phyloP scores from a whole-genome alignment of 1,140 invertebrate genomes.

The Lepidurus apus region DNA sequence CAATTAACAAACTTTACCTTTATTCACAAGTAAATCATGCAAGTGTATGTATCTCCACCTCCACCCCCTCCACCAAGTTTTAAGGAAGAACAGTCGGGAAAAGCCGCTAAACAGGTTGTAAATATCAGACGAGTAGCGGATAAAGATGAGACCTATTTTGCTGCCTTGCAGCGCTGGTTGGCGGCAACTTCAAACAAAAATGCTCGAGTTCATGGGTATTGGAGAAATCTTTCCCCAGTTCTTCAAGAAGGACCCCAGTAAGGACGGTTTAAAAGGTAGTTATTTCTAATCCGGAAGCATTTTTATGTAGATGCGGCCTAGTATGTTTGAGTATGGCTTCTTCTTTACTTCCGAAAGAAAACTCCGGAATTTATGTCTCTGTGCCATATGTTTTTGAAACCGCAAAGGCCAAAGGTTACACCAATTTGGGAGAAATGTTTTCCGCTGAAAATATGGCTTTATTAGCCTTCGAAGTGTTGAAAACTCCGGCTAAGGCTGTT shows the following conservation, averaged over 20 bases:
- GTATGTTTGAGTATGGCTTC: constrained; percentile 71
- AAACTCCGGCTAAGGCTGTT: constrained; percentile 47
- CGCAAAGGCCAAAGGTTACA: constrained; percentile 58
- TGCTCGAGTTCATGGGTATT: not conserved
- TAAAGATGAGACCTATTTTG: not conserved
- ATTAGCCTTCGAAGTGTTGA: constrained; percentile 52
- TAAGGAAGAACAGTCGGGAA: not conserved
- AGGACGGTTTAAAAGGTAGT: not conserved
- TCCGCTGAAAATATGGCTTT: constrained; percentile 63
- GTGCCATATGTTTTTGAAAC: constrained; percentile 55
- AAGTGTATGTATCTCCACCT: not conserved
- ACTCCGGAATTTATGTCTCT: constrained; percentile 40
- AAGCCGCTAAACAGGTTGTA: not conserved
- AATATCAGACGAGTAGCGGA: not conserved
- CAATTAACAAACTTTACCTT: too few species aligned
- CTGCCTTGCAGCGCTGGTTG: not conserved
- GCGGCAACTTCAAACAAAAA: not conserved
- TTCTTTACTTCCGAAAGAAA: constrained; percentile 52
- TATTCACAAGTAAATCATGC: too few species aligned
- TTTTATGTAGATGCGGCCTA: constrained; percentile 64
- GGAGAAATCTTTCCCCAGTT: not conserved
- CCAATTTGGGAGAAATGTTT: constrained; percentile 78
- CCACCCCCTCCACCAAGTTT: not conserved
- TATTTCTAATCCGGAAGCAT: not conserved
- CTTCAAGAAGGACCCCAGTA: not conserved